These are phyloP conservation scores for Syncerus caffer DNA, from an alignment of 2,797 vertebrate genomes.

Conservation along the genomic window DNA sequence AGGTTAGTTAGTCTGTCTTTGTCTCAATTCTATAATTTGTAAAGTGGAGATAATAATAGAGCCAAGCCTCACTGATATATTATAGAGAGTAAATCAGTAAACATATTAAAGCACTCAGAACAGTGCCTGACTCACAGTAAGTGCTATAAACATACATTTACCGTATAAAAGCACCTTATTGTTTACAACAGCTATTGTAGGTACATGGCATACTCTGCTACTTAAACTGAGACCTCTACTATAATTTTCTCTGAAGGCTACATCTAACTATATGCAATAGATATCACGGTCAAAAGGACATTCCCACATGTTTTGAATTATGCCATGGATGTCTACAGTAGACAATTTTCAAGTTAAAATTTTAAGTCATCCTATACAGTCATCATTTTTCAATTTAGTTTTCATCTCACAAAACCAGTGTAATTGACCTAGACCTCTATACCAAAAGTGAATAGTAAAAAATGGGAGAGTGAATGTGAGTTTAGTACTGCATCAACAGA, in stretches of 20 bases:
- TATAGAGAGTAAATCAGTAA: background rate
- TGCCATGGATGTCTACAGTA: background rate
- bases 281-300: background rate
- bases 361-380: background rate
- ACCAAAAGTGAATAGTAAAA: background rate
- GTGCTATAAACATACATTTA: background rate
- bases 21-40: background rate
- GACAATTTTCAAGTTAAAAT: conserved; percentile 1
- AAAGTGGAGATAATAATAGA: background rate
- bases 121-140: background rate
- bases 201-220: background rate
- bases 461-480: background rate
- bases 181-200: background rate
- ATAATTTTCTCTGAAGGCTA: background rate
- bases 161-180: background rate
- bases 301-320: background rate
- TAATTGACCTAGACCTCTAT: background rate
- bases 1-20: background rate
- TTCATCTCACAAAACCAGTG: background rate
- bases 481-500: background rate
- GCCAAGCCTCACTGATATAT: background rate
- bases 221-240: background rate
- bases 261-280: background rate
- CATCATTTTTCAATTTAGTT: conserved; percentile 28
- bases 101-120: background rate